Base-by-base conservation (phyloP, 1,140 invertebrate genomes). In the Euura saliciscinereae region DNA sequence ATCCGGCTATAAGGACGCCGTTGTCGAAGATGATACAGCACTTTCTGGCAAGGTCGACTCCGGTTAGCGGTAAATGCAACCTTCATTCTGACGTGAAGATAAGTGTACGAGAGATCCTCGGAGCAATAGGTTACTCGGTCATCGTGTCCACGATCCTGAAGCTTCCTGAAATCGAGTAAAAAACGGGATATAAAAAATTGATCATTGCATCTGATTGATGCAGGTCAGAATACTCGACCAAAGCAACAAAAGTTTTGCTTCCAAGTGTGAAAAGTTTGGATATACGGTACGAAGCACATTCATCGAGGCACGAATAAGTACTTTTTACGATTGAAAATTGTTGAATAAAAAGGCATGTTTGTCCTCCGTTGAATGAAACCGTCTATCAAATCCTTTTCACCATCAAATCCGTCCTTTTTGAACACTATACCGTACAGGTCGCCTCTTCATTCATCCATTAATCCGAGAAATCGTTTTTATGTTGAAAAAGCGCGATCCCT, bases 11-110 rank as follows among this genome's bases (percentile, higher is more conserved):
- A 28, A 28, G 51, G 51, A 59, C 13, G 51, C 10, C 8, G 8
- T 8, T 11, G 51, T 76, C 82, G 78, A 83, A 79, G 83, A 87
- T 87, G 86, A 87, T 85, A 83, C 82, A 86, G 86, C 85, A 79
- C 79, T 86, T 86, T 81, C 81, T 79, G 79, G 79, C 81, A 84
- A 85, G 81, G 84, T 82, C 81, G 82, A 70, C 77, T 80, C 82
- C 77, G 51, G 51, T 8, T 59, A 59, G 51, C 51, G 51, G 51
- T 59, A 59, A 59, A 59, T 59, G 51, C 51, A 59, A 44, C 42
- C 43, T 44, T 42, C 42, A n/a, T 59, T 0, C 66, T n/a, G 43
- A 42, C 3, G 66, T 44, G 66, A 8, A 44, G 66, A 44, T 4
- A 74, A 77, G 77, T 79, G 72, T 77, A 4, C 78, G 77, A 78